A percentile compares a stretch with the other conserved stretches of the same genome.
Evolutionary conservation across 2,113 vertebrate genomes (phyloP).

Genomic region (Ranitomeya variabilis): DNA sequence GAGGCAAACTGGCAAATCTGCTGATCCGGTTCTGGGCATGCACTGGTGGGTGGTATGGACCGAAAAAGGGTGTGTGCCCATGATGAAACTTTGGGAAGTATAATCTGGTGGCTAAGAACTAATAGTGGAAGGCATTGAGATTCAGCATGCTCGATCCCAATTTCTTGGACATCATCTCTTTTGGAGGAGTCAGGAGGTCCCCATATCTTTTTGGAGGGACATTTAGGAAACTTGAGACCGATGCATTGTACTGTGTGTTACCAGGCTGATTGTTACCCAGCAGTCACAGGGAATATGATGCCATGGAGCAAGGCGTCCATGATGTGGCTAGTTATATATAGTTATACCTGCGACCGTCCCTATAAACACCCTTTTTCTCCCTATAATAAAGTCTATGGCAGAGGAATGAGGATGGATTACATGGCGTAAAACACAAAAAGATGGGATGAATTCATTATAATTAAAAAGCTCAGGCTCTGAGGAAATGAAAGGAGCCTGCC

Average conservation of each 20-base stretch:
- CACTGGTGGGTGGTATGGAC: no score
- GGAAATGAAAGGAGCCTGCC: slow-evolving; percentile 56
- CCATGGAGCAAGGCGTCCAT: neutral
- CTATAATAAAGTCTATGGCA: slow-evolving; percentile 46
- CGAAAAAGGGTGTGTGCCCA: no score
- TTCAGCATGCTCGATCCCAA: no score
- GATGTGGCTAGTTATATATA: slow-evolving; percentile 12
- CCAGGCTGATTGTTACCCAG: neutral
- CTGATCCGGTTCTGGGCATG: no score
- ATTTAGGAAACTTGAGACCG: no score
- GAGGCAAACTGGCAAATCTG: no score
- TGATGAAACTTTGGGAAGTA: no score
- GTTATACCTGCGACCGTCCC: neutral
- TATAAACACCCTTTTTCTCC: slow-evolving; percentile 35
- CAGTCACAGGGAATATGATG: slow-evolving; percentile 8
- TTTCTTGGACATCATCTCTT: no score
- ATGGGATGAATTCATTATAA: slow-evolving; percentile 58
- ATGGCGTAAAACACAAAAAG: slow-evolving; percentile 41
- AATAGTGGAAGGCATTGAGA: no score
- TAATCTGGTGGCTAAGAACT: no score
- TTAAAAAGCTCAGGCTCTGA: slow-evolving; percentile 53
- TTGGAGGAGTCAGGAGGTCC: no score
- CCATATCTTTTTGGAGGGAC: no score
- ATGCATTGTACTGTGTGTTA: neutral
- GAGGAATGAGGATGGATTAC: slow-evolving; percentile 41